These are phyloP conservation scores for Syngnathus acus DNA, from an alignment of 2,797 vertebrate genomes.

Conservation along the genomic window DNA sequence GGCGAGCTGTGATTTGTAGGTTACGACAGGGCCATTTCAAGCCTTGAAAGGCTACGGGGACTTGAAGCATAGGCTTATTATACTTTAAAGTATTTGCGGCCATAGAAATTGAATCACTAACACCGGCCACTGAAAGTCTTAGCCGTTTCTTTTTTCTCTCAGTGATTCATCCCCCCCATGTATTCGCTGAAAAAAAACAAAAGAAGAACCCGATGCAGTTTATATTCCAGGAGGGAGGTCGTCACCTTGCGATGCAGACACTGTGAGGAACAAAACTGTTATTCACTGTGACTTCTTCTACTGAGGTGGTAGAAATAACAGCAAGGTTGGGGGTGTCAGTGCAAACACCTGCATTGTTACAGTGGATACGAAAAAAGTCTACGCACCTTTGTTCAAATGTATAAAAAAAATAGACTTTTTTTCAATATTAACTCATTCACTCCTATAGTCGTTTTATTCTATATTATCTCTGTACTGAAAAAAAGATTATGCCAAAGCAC, in stretches of 20 bases:
- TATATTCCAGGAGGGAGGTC: slow-evolving; percentile 49
- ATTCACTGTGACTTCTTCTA: slow-evolving; percentile 36
- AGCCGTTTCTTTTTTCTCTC: slow-evolving; percentile 2
- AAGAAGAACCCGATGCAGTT: slow-evolving; percentile 38
- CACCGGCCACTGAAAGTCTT: slow-evolving; percentile 26
- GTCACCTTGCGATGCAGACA: slow-evolving; percentile 44
- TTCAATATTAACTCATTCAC: too few species aligned
- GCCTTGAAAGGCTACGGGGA: slow-evolving; percentile 54
- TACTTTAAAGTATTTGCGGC: slow-evolving; percentile 69
- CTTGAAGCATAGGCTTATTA: slow-evolving; percentile 70
- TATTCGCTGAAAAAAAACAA: slow-evolving; percentile 17
- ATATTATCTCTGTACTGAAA: too few species aligned
- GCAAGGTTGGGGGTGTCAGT: slow-evolving; percentile 13
- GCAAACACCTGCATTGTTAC: slow-evolving; percentile 20
- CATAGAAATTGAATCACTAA: slow-evolving; percentile 71
- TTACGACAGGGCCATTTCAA: slow-evolving; percentile 64
- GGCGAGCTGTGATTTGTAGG: slow-evolving; percentile 66
- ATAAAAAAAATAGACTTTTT: too few species aligned
- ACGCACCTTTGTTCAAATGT: too few species aligned
- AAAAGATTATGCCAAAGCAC: not conserved
- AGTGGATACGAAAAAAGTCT: not conserved
- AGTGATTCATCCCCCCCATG: slow-evolving; percentile 51
- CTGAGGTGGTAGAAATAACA: slow-evolving; percentile 35
- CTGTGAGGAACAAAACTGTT: slow-evolving; percentile 37
- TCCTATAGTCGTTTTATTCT: too few species aligned